Conservation (phyloP, 2,797 vertebrate species). For the Pristis pectinata region DNA sequence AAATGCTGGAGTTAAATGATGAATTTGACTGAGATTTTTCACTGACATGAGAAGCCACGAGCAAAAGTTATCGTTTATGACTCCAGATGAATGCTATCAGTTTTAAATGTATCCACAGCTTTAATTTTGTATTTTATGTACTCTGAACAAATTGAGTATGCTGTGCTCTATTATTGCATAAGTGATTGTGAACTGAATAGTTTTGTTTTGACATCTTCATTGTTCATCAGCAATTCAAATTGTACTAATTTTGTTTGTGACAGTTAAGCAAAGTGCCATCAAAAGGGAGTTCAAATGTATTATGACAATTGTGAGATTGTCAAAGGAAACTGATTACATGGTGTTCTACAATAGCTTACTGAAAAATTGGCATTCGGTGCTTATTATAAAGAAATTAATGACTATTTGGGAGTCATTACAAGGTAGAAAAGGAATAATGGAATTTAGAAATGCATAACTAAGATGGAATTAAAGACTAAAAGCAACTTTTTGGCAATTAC, state of each 20-base stretch:
- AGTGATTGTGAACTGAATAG: neutral
- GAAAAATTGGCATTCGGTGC: neutral
- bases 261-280: neutral
- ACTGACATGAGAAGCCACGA: neutral
- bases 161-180: neutral
- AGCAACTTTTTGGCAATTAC: neutral
- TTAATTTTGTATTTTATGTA: neutral
- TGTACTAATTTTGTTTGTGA: neutral
- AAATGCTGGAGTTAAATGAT: neutral
- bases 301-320: neutral
- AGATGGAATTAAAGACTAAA: neutral
- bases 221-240: constrained; percentile 12
- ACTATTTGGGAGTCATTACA: neutral
- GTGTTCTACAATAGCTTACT: constrained; percentile 5
- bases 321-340: neutral
- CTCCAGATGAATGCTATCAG: neutral
- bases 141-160: neutral
- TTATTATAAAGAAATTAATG: constrained; percentile 11
- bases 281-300: neutral
- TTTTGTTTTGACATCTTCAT: neutral
- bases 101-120: neutral
- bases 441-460: neutral
- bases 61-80: neutral
- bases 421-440: neutral
- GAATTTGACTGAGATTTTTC: neutral